Evolutionary conservation across 2,888 invertebrate genomes (phyloP), one percentile per base, ranked within the genome.

Genomic region (Unio pictorum): DNA sequence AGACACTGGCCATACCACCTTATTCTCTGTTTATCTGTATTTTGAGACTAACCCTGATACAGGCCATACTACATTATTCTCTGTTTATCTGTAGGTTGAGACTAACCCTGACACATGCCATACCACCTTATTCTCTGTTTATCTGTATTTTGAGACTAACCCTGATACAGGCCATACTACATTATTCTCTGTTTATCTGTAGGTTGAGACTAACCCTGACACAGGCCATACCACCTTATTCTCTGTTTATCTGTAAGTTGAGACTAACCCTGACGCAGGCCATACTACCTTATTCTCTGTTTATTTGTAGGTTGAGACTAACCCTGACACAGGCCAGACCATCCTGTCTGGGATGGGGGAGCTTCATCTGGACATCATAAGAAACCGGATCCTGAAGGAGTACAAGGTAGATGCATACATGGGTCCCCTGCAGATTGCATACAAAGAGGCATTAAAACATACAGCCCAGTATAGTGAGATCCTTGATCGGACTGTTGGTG

Each of bases 311-410:
- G 95, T 97, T 11, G 92, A 91, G 60, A 91, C 93, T 20, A 94
- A 97, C 86, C 89, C 92, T 3, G 95, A 96, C 73, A 95, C 95
- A 0, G 96, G 95, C 0, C 97, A 98, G 91, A 95, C 95, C 0
- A 93, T 97, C 28, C 70, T 88, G 30, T 80, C 81, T 56, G 96
- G 98, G 20, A 99, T 99, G 99, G 99, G 99, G 1, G 98, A 99
- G 90, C 92, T 99, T 1, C 99, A 99, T 88, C 92, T 99, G 73
- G 98, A 99, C 68, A 88, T 98, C 72, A 94, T 98, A 58, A 95
- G 94, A 87, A 96, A 98, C 80, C 92, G 99, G 28, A 94, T 99
- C 65, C 89, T 93, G 61, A 93, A 93, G 68, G 97, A 99, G 84
- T 98, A 96, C 90, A 95, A 95, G 87, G 93, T 99, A 68, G 95